These are phyloP conservation scores for Drosophila tristis DNA, from an alignment of 1,140 invertebrate species.

Conservation along the genomic window DNA sequence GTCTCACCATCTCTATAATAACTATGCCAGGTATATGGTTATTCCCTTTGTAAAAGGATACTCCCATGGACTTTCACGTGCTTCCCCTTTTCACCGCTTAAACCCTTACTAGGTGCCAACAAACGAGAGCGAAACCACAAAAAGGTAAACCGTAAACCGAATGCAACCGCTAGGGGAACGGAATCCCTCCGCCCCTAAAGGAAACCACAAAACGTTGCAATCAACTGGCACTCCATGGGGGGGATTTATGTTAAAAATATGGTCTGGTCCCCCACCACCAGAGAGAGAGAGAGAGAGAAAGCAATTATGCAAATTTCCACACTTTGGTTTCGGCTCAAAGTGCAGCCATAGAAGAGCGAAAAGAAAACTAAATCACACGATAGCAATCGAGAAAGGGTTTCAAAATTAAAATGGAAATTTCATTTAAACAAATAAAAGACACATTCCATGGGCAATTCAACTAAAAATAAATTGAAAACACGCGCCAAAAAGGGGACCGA, in stretches of 20 bases:
- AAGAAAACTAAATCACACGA: slow-evolving; percentile 25
- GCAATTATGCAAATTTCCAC: slow-evolving; percentile 71
- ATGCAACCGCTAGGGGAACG: slow-evolving; percentile 24
- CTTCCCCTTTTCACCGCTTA: slow-evolving; percentile 7
- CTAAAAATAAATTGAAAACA: slow-evolving; percentile 65
- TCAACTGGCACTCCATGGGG: slow-evolving; percentile 47
- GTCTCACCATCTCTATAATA: slow-evolving; percentile 22
- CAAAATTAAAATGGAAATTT: slow-evolving; percentile 38
- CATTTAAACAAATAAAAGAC: slow-evolving; percentile 12
- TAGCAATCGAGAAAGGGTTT: slow-evolving; percentile 40
- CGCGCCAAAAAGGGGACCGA: slow-evolving; percentile 49
- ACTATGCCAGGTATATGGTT: slow-evolving; percentile 54
- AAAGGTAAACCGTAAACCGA: slow-evolving; percentile 42
- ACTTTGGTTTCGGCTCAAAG: slow-evolving; percentile 8
- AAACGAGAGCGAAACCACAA: slow-evolving; percentile 62
- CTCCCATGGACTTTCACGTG: slow-evolving; percentile 11
- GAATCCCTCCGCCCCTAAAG: slow-evolving; percentile 19
- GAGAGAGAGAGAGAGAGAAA: slow-evolving; percentile 38
- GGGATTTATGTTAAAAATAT: slow-evolving; percentile 35
- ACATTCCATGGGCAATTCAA: slow-evolving; percentile 57
- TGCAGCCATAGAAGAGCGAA: slow-evolving; percentile 37
- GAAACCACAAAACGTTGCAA: slow-evolving; percentile 69
- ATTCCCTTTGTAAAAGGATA: slow-evolving; percentile 54
- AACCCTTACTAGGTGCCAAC: slow-evolving; percentile 43
- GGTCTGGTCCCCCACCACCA: slow-evolving; percentile 22